Base-by-base conservation (phyloP, 2,888 invertebrate genomes). In the Cosmorhoe ocellata region DNA sequence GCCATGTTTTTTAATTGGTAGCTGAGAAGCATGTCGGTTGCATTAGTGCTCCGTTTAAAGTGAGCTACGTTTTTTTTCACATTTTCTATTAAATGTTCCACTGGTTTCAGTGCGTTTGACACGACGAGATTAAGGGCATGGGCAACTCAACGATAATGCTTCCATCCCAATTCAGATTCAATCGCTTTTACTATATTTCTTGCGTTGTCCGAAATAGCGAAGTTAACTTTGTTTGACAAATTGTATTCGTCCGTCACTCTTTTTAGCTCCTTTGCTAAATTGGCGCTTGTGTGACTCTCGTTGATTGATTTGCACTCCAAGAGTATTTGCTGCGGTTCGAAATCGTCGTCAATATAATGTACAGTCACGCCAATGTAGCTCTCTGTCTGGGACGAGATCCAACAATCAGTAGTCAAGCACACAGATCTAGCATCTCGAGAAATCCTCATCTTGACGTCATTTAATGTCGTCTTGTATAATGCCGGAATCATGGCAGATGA, bases 71-170 rank as follows among this genome's bases (percentile, higher is more conserved):
- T 56, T 53, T 49, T 50, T 38, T 58, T 60, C 7, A 58, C 38
- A 45, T 63, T 61, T 6, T 61, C 56, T 6, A 59, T 8, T n/a
- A 34, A 34, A 14, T 8, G 28, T 28, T 33, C n/a, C 46, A 11
- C 4, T 32, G 31, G 31, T 8, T 26, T 32, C 3, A 41, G 18
- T 18, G 58, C 56, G 32, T 54, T 44, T 31, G 54, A 39, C 5
- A 66, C 51, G 7, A 63, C 62, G 36, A 60, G 42, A 44, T 67
- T 68, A 12, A 66, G 34, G 0, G 60, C 59, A 38, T 68, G 62
- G 3, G 42, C 65, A 33, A 51, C 64, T 43, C 63, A 66, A 9
- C 63, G 62, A 31, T 54, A 68, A 34, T 64, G 61, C 36, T 60
- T 61, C 62, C 58, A 67, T 0, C 44, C 48, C 37, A 52, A 26